phyloP scores from a whole-genome alignment of 1,140 invertebrate genomes.

The Monochamus saltuarius region DNA sequence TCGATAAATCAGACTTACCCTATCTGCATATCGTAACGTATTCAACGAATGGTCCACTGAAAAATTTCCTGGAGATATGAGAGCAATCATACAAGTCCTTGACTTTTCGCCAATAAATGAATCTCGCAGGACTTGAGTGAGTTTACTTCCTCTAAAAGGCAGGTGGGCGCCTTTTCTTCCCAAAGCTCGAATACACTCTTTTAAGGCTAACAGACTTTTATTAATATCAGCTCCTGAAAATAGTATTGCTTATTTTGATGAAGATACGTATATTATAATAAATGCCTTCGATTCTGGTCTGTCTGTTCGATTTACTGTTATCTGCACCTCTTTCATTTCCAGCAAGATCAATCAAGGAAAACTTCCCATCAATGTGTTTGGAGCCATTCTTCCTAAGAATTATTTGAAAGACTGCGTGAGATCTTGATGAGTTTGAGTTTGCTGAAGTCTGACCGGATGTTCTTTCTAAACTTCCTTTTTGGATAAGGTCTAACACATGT shows the following conservation, averaged over 20 bases:
- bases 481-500: slow-evolving; percentile 86
- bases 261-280: neutral
- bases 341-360: slow-evolving; percentile 97
- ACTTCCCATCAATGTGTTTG: slow-evolving; percentile 85
- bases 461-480: slow-evolving; percentile 75
- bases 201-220: slow-evolving; percentile 93
- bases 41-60: slow-evolving; percentile 98
- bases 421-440: slow-evolving; percentile 91
- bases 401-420: slow-evolving; percentile 93
- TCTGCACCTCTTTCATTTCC: slow-evolving; percentile 98
- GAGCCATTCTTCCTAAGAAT: slow-evolving; percentile 67
- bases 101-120: slow-evolving; percentile 99
- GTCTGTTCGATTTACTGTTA: slow-evolving; percentile 93
- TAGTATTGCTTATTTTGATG: neutral
- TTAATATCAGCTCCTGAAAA: slow-evolving; percentile 89
- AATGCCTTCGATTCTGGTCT: slow-evolving; percentile 91
- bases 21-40: slow-evolving; percentile 95
- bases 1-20: slow-evolving; percentile 54
- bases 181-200: slow-evolving; percentile 97
- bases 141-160: slow-evolving; percentile 95
- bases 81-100: slow-evolving; percentile 99
- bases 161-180: slow-evolving; percentile 93
- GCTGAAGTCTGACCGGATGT: slow-evolving; percentile 93
- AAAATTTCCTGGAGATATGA: slow-evolving; percentile 93
- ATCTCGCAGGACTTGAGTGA: slow-evolving; percentile 96